phyloP scores from a whole-genome alignment of 2,888 invertebrate species.

The Cheilosia variabilis region DNA sequence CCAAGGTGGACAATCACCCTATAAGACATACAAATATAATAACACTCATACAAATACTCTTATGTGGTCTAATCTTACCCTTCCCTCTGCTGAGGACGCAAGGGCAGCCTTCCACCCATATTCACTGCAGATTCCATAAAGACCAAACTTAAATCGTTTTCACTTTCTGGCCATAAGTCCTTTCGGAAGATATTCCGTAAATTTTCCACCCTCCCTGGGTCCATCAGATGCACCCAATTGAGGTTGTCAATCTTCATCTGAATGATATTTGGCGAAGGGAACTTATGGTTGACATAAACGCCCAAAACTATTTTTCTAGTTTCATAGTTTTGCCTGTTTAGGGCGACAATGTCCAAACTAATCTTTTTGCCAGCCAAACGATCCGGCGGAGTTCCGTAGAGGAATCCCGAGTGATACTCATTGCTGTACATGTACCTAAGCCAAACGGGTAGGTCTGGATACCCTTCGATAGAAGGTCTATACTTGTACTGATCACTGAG shows the following conservation, averaged over 20 bases:
- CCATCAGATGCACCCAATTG: slow-evolving; percentile 94
- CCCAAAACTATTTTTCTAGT: slow-evolving; percentile 87
- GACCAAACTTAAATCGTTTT: slow-evolving; percentile 90
- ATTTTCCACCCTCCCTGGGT: slow-evolving; percentile 88
- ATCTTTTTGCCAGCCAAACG: slow-evolving; percentile 84
- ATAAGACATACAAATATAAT: neutral
- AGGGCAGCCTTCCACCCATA: slow-evolving; percentile 91
- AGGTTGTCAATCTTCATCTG: slow-evolving; percentile 95
- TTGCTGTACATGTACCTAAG: slow-evolving; percentile 92
- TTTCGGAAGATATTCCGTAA: slow-evolving; percentile 91
- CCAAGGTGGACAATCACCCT: slow-evolving; percentile 92
- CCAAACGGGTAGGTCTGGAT: slow-evolving; percentile 94
- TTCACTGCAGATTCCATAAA: slow-evolving; percentile 94
- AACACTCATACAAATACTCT: neutral
- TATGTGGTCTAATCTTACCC: slow-evolving; percentile 85
- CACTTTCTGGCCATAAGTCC: slow-evolving; percentile 91
- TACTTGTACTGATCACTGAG: slow-evolving; percentile 84
- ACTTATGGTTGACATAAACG: slow-evolving; percentile 88
- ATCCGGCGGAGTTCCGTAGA: slow-evolving; percentile 93
- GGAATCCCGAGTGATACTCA: slow-evolving; percentile 90
- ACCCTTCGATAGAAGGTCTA: slow-evolving; percentile 89
- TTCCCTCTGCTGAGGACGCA: slow-evolving; percentile 93
- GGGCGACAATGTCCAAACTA: slow-evolving; percentile 89
- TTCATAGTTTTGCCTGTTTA: slow-evolving; percentile 91
- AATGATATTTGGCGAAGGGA: slow-evolving; percentile 89